These are phyloP conservation scores for Pterophyllum scalare DNA, from an alignment of 2,113 vertebrate species.

Conservation along the genomic window DNA sequence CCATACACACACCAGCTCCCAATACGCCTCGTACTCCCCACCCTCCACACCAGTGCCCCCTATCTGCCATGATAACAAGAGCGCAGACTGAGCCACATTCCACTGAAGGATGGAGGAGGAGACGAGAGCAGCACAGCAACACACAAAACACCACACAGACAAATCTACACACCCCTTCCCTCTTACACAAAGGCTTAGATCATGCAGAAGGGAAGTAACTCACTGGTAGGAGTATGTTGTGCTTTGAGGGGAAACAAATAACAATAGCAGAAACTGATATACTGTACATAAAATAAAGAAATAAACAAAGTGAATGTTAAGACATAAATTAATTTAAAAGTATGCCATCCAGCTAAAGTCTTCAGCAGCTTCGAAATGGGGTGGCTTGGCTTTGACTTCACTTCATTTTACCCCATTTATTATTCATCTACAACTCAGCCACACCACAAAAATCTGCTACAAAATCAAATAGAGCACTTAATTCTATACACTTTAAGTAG, in stretches of 20 bases:
- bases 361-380: too few species aligned
- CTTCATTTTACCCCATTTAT: background rate
- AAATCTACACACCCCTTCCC: constrained; percentile 24
- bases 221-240: constrained; percentile 63
- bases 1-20: constrained; percentile 57
- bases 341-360: background rate
- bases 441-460: too few species aligned
- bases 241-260: background rate
- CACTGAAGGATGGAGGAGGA: constrained; percentile 48
- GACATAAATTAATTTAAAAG: background rate
- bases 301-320: background rate
- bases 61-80: constrained; percentile 73
- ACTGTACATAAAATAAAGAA: constrained; percentile 10
- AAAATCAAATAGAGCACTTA: background rate
- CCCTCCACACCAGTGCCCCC: constrained; percentile 46
- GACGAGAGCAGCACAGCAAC: constrained; percentile 20
- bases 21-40: constrained; percentile 59
- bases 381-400: too few species aligned
- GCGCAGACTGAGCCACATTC: constrained; percentile 65
- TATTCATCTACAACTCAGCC: background rate
- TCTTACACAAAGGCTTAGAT: constrained; percentile 34
- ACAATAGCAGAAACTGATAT: constrained; percentile 20
- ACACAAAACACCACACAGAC: constrained; percentile 8
- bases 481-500: background rate
- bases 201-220: constrained; percentile 38